phyloP scores from a whole-genome alignment of 2,888 invertebrate species.

The Andrena hattorfiana region DNA sequence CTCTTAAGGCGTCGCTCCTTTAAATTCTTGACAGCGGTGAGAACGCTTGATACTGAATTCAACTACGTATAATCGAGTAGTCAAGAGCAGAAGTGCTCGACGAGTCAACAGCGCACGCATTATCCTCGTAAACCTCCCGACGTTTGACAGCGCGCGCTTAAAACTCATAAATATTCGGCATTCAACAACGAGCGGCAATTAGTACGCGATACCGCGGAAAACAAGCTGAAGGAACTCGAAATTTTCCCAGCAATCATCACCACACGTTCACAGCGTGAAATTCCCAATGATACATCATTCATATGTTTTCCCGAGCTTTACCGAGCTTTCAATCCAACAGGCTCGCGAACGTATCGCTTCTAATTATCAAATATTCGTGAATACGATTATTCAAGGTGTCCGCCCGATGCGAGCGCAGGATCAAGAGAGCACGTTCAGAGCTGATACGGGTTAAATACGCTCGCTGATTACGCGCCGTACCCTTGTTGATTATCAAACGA shows the following conservation, averaged over 20 bases:
- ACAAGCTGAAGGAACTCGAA: background rate
- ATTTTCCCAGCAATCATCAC: background rate
- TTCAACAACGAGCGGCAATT: too few relatives aligned
- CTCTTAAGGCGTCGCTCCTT: too few relatives aligned
- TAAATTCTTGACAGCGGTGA: too few relatives aligned
- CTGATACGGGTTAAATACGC: slow-evolving; percentile 43
- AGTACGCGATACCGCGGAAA: background rate
- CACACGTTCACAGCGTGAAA: too few relatives aligned
- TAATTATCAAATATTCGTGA: background rate
- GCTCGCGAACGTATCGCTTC: background rate
- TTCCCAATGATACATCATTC: background rate
- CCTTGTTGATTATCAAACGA: slow-evolving; percentile 38
- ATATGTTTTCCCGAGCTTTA: background rate
- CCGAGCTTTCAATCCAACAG: background rate
- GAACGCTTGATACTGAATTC: too few relatives aligned
- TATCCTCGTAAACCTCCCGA: too few relatives aligned
- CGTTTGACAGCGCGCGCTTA: too few relatives aligned
- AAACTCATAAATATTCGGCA: too few relatives aligned
- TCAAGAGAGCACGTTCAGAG: slow-evolving; percentile 28
- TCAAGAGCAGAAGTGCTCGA: too few relatives aligned
- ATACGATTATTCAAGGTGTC: slow-evolving; percentile 14
- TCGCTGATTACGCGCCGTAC: slow-evolving; percentile 36
- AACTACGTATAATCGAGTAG: too few relatives aligned
- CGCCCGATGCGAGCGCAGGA: slow-evolving; percentile 8
- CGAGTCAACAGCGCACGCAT: too few relatives aligned